A percentile compares a stretch with the other conserved stretches of the same genome.
These are phyloP conservation scores for Threskiornis aethiopicus DNA, from an alignment of 2,797 vertebrate species.

Conservation along the genomic window DNA sequence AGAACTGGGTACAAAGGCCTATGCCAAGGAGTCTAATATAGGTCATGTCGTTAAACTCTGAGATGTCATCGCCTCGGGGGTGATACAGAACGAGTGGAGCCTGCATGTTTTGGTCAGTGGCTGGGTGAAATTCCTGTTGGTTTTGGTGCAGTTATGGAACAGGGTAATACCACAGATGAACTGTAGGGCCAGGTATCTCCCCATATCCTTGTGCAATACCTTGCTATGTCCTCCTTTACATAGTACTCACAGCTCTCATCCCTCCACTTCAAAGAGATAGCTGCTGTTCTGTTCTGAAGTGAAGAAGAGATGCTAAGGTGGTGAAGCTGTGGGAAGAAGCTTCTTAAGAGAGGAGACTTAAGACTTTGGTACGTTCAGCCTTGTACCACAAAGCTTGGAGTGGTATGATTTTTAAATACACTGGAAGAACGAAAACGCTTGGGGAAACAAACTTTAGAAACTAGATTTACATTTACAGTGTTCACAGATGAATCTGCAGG, in stretches of 20 bases:
- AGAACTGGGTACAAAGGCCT: background rate
- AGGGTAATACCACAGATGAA: background rate
- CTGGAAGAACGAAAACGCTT: background rate
- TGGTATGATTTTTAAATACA: background rate
- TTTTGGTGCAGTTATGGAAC: background rate
- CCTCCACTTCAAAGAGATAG: background rate
- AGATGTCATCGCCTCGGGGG: background rate
- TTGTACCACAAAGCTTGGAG: background rate
- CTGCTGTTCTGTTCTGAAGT: background rate
- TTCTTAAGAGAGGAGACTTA: background rate
- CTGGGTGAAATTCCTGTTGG: background rate
- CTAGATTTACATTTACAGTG: background rate
- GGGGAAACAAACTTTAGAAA: background rate
- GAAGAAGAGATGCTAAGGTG: background rate
- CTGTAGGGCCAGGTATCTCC: background rate
- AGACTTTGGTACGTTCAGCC: background rate
- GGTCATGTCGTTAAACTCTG: background rate
- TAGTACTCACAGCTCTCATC: background rate
- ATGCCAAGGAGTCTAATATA: background rate
- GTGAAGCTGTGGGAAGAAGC: background rate
- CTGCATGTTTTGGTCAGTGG: background rate
- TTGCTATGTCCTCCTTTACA: rapidly evolving
- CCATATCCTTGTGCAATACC: background rate
- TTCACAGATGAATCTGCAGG: background rate
- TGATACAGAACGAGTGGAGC: background rate